phyloP scores from a whole-genome alignment of 1,140 invertebrate genomes.

The Amyelois transitella region DNA sequence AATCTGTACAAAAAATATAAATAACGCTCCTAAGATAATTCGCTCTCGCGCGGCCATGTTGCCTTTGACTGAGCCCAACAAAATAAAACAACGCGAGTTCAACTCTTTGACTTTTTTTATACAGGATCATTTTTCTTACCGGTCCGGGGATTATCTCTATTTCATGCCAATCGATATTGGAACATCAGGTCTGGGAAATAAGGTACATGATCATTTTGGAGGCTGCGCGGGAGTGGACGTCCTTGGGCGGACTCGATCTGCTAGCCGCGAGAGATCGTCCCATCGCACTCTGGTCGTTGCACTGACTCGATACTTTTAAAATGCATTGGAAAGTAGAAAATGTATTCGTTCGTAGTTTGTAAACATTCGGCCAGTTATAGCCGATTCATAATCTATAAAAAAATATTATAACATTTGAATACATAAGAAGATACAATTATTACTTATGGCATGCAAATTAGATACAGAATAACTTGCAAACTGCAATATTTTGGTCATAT shows the following conservation, averaged over 20 bases:
- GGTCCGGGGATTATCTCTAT: conserved; percentile 45
- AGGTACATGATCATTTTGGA: conserved; percentile 24
- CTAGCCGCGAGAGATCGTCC: conserved; percentile 66
- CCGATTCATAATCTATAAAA: background rate
- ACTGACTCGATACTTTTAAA: conserved; percentile 65
- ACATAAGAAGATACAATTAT: too few species aligned
- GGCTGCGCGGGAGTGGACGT: conserved; percentile 55
- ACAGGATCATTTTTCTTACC: conserved; percentile 73
- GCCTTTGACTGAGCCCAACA: conserved; percentile 50
- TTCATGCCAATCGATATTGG: conserved; percentile 22
- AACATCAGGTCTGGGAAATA: conserved; percentile 22
- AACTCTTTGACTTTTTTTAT: conserved; percentile 64
- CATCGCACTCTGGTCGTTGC: conserved; percentile 66
- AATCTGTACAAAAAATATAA: conserved; percentile 32
- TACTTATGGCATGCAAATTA: too few species aligned
- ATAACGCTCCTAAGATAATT: conserved; percentile 43
- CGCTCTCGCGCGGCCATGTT: conserved; percentile 59
- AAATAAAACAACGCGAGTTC: conserved; percentile 66
- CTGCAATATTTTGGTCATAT: too few species aligned
- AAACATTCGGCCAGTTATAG: background rate
- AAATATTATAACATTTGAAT: too few species aligned
- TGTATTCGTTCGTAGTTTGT: conserved; percentile 35
- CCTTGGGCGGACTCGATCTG: conserved; percentile 73
- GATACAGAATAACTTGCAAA: too few species aligned
- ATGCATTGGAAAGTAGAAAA: conserved; percentile 71